A percentile compares a stretch with the other conserved stretches of the same genome.
phyloP scores from a whole-genome alignment of 2,888 invertebrate genomes.

The Hofmannophila pseudospretella region DNA sequence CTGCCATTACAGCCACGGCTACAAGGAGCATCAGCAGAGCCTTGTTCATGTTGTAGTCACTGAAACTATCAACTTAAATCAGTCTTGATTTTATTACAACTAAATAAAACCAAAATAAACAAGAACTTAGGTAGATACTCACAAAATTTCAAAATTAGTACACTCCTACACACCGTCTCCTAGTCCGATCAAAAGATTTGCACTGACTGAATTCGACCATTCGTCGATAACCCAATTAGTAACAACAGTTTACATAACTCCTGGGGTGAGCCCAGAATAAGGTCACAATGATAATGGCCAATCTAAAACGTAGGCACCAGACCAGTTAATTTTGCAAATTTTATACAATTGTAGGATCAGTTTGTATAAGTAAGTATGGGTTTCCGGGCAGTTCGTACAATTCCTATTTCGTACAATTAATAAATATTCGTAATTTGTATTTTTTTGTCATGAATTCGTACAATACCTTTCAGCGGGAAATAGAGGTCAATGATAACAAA shows the following conservation, averaged over 20 bases:
- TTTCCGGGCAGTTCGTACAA: no score
- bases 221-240: constrained; percentile 28
- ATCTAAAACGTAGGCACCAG: neutral
- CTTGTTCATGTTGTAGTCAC: constrained; percentile 38
- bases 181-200: constrained; percentile 28
- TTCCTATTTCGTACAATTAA: no score
- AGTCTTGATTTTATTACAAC: neutral
- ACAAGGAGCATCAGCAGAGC: constrained; percentile 27
- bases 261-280: constrained; percentile 24
- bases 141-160: constrained; percentile 5
- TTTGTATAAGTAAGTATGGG: no score
- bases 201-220: constrained; percentile 31
- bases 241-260: constrained; percentile 31
- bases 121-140: neutral
- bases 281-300: constrained; percentile 22
- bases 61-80: constrained; percentile 7
- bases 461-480: no score
- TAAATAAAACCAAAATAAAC: neutral
- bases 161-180: constrained; percentile 14
- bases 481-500: no score
- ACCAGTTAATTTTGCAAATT: constrained; percentile 4
- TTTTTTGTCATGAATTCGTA: no score
- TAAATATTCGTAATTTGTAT: no score
- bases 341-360: no score
- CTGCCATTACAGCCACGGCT: constrained; percentile 23